Conservation (phyloP, 2,888 invertebrate genomes). For the Mythimna impura region DNA sequence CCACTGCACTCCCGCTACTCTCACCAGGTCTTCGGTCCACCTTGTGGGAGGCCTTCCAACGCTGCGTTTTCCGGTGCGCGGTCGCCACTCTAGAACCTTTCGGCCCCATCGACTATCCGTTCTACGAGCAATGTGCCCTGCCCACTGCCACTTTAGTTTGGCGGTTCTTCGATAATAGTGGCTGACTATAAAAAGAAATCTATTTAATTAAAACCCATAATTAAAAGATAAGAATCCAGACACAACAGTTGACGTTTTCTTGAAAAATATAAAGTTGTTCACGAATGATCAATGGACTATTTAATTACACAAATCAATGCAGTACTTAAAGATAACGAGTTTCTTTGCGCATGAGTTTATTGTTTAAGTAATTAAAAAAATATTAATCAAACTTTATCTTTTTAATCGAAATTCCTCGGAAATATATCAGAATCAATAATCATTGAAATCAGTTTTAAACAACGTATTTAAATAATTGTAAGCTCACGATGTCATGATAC, state of each 20-base stretch:
- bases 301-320: slow-evolving; percentile 7
- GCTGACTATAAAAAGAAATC: too few species aligned
- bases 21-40: too few species aligned
- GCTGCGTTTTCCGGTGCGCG: too few species aligned
- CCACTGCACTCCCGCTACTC: too few species aligned
- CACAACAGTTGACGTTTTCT: background rate
- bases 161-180: too few species aligned
- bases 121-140: too few species aligned
- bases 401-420: slow-evolving; percentile 1
- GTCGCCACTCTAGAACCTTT: too few species aligned
- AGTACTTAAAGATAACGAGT: background rate
- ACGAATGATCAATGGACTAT: background rate
- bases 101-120: too few species aligned
- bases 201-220: too few species aligned
- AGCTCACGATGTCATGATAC: background rate
- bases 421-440: slow-evolving; percentile 2
- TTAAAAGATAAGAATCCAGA: background rate
- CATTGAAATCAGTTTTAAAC: slow-evolving; percentile 5
- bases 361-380: slow-evolving; percentile 5
- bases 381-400: slow-evolving; percentile 30
- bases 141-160: too few species aligned
- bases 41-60: too few species aligned
- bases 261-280: background rate
- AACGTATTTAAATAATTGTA: background rate
- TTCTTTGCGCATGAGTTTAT: background rate